Evolutionary conservation across 1,140 invertebrate genomes (phyloP).

Genomic region (Neocloeon triangulifer): DNA sequence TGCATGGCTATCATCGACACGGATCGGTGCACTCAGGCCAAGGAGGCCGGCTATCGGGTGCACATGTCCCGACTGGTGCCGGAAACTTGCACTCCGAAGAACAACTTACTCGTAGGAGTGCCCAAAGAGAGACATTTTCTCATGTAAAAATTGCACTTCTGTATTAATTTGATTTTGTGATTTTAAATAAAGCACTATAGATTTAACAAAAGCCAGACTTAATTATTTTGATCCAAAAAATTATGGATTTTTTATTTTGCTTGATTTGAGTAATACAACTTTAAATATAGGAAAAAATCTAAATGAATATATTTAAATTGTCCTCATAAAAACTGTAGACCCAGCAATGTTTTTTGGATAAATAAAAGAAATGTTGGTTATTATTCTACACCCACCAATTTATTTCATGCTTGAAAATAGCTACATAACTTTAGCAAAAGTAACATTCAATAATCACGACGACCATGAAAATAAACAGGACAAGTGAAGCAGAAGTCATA

Average conservation of each 20-base stretch:
- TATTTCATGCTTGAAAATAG: too few species aligned
- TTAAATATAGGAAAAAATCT: too few species aligned
- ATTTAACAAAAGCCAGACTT: constrained; percentile 5
- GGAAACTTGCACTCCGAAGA: constrained; percentile 70
- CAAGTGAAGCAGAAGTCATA: too few species aligned
- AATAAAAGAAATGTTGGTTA: too few species aligned
- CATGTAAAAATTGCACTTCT: constrained; percentile 3
- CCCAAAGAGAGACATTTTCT: constrained; percentile 7
- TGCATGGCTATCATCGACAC: constrained; percentile 80
- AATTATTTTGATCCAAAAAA: constrained; percentile 5
- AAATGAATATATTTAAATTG: constrained; percentile 2
- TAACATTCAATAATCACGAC: too few species aligned
- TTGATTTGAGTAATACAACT: too few species aligned
- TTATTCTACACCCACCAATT: too few species aligned
- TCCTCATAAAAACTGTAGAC: neutral
- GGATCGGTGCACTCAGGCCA: constrained; percentile 50
- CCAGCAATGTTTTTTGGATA: neutral
- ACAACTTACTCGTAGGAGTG: constrained; percentile 72
- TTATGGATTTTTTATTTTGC: too few species aligned
- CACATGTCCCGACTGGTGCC: constrained; percentile 52
- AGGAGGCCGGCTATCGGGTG: constrained; percentile 50
- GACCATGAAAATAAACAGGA: too few species aligned
- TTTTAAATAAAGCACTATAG: constrained; percentile 2
- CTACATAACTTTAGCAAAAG: too few species aligned
- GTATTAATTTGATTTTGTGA: constrained; percentile 1